phyloP scores from a whole-genome alignment of 2,797 vertebrate genomes.

The Phylloscopus collybita region DNA sequence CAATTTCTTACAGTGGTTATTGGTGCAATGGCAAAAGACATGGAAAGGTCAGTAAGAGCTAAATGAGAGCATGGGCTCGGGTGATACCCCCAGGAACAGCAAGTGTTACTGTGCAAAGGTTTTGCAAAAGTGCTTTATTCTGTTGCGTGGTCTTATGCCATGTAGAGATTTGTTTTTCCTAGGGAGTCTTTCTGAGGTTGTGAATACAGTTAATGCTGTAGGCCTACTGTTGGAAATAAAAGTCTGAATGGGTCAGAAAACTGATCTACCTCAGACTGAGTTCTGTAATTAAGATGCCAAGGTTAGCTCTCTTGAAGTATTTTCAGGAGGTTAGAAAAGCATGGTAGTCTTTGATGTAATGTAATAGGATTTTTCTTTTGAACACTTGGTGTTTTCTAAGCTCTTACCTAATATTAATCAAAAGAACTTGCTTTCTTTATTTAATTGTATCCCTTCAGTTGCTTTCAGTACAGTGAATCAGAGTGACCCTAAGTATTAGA shows the following conservation, averaged over 20 bases:
- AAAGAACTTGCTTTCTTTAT: neutral
- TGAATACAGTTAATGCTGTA: neutral
- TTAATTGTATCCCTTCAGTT: neutral
- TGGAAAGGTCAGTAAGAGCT: conserved; percentile 81
- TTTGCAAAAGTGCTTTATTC: neutral
- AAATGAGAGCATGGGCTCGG: neutral
- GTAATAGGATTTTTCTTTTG: neutral
- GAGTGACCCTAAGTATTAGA: neutral
- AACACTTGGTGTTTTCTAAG: neutral
- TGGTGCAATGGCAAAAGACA: conserved; percentile 87
- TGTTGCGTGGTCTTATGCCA: rapidly evolving
- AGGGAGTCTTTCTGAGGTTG: neutral
- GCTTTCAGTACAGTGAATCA: neutral
- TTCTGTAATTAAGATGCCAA: neutral
- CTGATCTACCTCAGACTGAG: neutral
- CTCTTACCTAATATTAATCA: neutral
- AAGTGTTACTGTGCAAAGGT: neutral
- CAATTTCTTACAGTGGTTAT: conserved; percentile 82
- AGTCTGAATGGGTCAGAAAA: neutral
- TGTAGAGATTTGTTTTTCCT: neutral
- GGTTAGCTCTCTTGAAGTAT: neutral
- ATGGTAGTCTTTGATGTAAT: neutral
- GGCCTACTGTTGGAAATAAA: neutral
- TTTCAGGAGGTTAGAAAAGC: neutral
- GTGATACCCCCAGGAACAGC: neutral